Base-by-base conservation (phyloP, 2,113 vertebrate genomes). In the Mystacornis crossleyi region DNA sequence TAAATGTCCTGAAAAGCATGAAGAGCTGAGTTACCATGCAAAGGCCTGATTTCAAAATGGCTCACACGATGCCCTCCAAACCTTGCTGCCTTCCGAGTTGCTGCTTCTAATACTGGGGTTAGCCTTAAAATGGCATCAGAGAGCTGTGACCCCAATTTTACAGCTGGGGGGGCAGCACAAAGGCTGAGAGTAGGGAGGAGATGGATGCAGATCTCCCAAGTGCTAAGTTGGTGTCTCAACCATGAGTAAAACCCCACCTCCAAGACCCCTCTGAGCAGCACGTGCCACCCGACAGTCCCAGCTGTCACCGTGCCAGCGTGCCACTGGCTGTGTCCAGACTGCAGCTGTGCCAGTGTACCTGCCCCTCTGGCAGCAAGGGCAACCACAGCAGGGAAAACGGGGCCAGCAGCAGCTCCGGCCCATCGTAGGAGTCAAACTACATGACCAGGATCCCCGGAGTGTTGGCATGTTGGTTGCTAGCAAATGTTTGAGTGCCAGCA, bases 341-440 rank as follows among this genome's bases (percentile, higher is more conserved):
- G 36, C 42, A 58, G 26, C 79, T 33, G 43, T n/a, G 50, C 62
- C 90, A 12, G 0, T 1, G 48, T 61, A 45, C 72, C 75, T 77
- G 67, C 42, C 45, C 18, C 45, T 53, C 75, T 60, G 48, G 40
- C 8, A 0, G 82, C 43, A 24, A 71, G 50, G 28, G 51, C 13
- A 29, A 33, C 1, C 9, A 26, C 3, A 10, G 53, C 14, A 2
- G 50, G 77, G 73, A 57, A 82, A 64, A 48, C 0, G 0, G 48
- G 43, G 45, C 18, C 86, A 74, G 92, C 8, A 4, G 36, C 29
- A 53, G 12, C n/a, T 92, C 38, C 2, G 24, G 80, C 83, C 58
- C 33, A 19, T 15, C 8, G 26, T 33, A 62, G 81, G 64, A 61
- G 84, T 70, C 83, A 73, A 90, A 64, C 31, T 42, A 31, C 92